Evolutionary conservation across 2,888 invertebrate species (phyloP), one percentile per base, ranked within the genome.

Genomic region (Cheiracanthium punctorium): DNA sequence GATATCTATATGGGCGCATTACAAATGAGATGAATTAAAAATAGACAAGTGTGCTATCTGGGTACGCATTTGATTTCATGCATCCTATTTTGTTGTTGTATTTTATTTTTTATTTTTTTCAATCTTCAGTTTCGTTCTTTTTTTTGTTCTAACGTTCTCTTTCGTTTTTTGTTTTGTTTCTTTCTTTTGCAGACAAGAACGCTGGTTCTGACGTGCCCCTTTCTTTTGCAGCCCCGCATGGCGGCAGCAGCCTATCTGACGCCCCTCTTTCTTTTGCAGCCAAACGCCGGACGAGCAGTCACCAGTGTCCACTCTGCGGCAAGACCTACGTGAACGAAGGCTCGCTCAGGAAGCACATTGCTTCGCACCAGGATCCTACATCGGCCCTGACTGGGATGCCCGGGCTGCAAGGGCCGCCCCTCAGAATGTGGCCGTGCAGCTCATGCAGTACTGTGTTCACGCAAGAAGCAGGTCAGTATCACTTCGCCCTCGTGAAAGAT

Each of bases 271-370:
- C 58, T 33, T 33, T 30, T 69, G 17, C 74, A 88, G 88, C 73
- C n/a, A 88, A 88, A 52, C 67, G 88, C 4, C 76, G 82, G 8
- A 81, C 85, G 20, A 76, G 77, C 43, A 82, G 80, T 33, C 87
- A 87, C 72, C 88, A 94, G 97, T 97, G 97, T 91, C 97, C 97
- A 20, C 96, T 97, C 67, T 97, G 97, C 92, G 97, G 97, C 90
- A 97, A 97, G 93, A 97, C 97, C 92, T 97, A 97, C 93, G 97
- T 97, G 90, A 97, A 97, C 93, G 97, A 97, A 92, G 97, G 97
- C 88, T 96, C 96, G 89, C 93, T 97, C 91, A 94, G 97, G 91
- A 97, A 97, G 92, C 97, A 97, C 92, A 94, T 97, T 90, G 96
- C 97, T 89, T 96, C 96, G 91, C 97, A 97, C 92, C 97, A 97